Conservation (phyloP, 2,113 vertebrate genomes). For the Ailurus styani region DNA sequence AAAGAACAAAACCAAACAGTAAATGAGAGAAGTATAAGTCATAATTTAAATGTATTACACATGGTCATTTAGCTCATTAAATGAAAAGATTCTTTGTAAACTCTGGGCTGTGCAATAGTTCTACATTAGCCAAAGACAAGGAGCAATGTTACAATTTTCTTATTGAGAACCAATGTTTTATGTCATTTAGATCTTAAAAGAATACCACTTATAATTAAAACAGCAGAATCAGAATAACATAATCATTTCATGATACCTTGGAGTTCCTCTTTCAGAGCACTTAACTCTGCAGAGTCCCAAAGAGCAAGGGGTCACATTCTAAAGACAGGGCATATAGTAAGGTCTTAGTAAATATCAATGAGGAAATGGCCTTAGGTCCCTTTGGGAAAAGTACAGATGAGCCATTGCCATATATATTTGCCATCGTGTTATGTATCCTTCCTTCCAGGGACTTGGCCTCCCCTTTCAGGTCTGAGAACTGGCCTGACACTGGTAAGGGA, state of each 20-base stretch:
- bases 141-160: neutral
- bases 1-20: constrained; percentile 53
- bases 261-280: neutral
- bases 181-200: neutral
- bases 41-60: constrained; percentile 63
- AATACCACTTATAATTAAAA: neutral
- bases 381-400: neutral
- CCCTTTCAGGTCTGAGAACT: neutral
- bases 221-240: neutral
- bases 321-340: neutral
- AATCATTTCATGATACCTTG: neutral
- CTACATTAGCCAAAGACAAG: neutral
- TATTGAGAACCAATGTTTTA: neutral
- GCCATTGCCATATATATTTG: neutral
- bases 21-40: constrained; percentile 60
- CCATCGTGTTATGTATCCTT: neutral
- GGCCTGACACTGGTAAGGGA: neutral
- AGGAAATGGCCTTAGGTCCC: neutral
- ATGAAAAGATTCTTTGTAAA: constrained; percentile 2
- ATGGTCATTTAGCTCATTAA: constrained; percentile 61
- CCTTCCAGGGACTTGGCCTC: neutral
- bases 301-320: neutral
- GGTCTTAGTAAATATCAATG: neutral
- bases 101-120: neutral
- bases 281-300: neutral